Base-by-base conservation (phyloP, 1,140 invertebrate species). In the Gonatopus flavifemur region DNA sequence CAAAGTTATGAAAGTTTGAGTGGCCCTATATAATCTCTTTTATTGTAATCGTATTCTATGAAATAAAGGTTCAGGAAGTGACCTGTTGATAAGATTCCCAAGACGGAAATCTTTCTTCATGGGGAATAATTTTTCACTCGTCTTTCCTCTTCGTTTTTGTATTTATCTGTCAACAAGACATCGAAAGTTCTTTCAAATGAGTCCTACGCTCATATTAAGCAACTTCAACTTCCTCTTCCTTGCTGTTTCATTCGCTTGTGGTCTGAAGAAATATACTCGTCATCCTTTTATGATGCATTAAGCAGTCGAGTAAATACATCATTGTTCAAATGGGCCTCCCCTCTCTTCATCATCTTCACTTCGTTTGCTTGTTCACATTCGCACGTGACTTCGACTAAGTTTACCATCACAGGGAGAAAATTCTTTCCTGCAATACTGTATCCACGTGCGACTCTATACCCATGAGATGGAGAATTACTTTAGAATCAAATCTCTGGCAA, bases 211-310 rank as follows among this genome's bases (percentile, higher is more conserved):
- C n/a, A n/a, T n/a, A n/a, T n/a, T n/a, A n/a, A n/a, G n/a, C n/a
- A n/a, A n/a, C n/a, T n/a, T n/a, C n/a, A n/a, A n/a, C 25, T 12
- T 28, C 25, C 25, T 28, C 6, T 28, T 28, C 25, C 25, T 28
- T 28, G 12, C 25, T 12, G 25, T 7, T 28, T 7, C 25, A 28
- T 12, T 12, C 6, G 25, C 25, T 28, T 35, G 54, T 51, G 41
- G 56, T 61, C 49, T 47, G 40, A 52, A 57, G 59, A 60, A 60
- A 61, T 56, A 52, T 52, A 61, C 59, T 60, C 49, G 59, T 61
- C 57, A 60, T 57, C 45, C 52, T 33, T 61, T 66, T 62, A 66
- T 49, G 54, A 66, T 36, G 42, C 39, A 53, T 45, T 62, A 66
- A 64, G 52, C 55, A 42, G 42, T 35, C 47, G 55, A 36, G 62